Conservation (phyloP, 2,113 vertebrate genomes). For the Oostethus manadensis region DNA sequence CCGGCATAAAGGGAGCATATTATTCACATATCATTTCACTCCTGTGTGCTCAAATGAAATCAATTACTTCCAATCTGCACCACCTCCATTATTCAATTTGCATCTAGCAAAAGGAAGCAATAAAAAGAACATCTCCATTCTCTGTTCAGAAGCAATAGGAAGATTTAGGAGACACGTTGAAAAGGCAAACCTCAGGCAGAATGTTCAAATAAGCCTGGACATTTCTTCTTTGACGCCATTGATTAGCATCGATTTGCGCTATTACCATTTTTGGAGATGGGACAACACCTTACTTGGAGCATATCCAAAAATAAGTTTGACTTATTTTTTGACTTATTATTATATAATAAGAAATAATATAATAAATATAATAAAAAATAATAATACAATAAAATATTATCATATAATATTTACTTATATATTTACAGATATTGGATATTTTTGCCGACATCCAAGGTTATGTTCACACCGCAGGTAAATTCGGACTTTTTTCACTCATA, state of each 20-base stretch:
- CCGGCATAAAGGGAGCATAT: conserved; percentile 35
- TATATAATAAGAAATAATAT: too few relatives aligned
- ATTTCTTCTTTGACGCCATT: neutral
- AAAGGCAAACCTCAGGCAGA: neutral
- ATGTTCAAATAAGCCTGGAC: neutral
- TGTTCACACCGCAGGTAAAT: too few relatives aligned
- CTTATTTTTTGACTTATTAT: too few relatives aligned
- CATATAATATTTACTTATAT: too few relatives aligned
- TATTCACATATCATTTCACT: conserved; percentile 49
- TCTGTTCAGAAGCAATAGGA: neutral
- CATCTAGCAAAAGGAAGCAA: neutral
- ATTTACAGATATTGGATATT: too few relatives aligned
- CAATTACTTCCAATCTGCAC: conserved; percentile 37
- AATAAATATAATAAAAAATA: too few relatives aligned
- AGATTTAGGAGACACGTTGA: neutral
- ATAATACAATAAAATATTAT: too few relatives aligned
- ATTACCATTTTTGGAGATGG: too few relatives aligned
- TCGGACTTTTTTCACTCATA: too few relatives aligned
- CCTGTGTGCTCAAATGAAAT: conserved; percentile 43
- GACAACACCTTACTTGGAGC: too few relatives aligned
- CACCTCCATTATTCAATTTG: conserved; percentile 21
- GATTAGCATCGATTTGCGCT: too few relatives aligned
- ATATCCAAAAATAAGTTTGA: neutral
- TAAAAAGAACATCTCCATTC: conserved; percentile 8
- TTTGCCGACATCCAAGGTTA: too few relatives aligned